Conservation (phyloP, 2,797 vertebrate species). For the Mionectes olivaceus region DNA sequence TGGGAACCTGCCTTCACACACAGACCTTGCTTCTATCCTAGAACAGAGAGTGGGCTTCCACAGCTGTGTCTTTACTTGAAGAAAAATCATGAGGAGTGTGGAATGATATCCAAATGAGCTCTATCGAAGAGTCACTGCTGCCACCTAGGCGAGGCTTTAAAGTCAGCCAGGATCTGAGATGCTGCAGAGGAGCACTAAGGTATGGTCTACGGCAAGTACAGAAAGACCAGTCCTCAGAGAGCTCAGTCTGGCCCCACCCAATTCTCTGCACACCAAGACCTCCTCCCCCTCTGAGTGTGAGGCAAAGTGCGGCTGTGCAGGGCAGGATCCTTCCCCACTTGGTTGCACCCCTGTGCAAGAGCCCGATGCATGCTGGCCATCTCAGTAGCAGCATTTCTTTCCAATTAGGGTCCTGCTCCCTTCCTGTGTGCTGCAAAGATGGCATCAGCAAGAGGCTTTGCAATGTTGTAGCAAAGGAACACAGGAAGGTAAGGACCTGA, state of each 20-base stretch:
- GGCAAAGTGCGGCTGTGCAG: rapidly evolving
- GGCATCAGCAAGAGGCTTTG: not conserved
- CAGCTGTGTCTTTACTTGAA: not conserved
- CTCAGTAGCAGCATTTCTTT: not conserved
- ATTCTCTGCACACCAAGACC: not conserved
- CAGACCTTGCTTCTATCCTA: not conserved
- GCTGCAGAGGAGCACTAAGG: not conserved
- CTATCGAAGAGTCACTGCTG: constrained; percentile 20
- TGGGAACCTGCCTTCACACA: not conserved
- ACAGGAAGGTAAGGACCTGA: not conserved
- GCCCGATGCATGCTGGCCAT: rapidly evolving
- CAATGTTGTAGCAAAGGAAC: not conserved
- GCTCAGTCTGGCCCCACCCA: not conserved
- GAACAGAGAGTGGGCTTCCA: not conserved
- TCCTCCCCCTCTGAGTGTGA: not conserved
- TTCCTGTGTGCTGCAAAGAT: not conserved
- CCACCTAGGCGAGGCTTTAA: constrained; percentile 26
- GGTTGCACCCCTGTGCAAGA: not conserved
- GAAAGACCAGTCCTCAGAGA: not conserved
- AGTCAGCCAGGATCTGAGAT: not conserved
- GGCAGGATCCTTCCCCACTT: not conserved
- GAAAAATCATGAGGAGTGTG: not conserved
- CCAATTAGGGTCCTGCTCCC: not conserved
- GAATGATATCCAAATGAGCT: not conserved
- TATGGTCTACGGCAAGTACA: not conserved